Base-by-base conservation (phyloP, 2,888 invertebrate species). In the Chrysolina oricalcia region DNA sequence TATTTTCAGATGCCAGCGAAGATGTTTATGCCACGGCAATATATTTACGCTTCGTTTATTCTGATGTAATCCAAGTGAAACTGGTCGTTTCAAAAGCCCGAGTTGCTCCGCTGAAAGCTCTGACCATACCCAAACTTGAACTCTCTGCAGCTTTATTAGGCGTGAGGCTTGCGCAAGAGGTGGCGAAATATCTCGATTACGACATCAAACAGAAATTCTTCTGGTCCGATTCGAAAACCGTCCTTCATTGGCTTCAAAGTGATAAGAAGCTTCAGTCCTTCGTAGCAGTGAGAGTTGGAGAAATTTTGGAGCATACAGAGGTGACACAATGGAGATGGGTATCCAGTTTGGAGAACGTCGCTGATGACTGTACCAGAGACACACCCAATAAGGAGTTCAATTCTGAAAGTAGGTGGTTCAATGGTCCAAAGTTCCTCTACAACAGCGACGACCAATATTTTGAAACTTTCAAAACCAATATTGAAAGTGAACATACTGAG, bases 251-350 rank as follows among this genome's bases (percentile, higher is more conserved):
- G 48, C 13, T 48, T 48, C 13, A 5, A 48, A 48, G 4, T 0
- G 13, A n/a, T 6, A 48, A 63, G 27, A 63, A 63, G 9, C 35
- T 63, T 13, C 62, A 10, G 9, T 27, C 11, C 3, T 40, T 2
- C 40, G 15, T 63, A 9, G 23, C 40, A 17, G 2, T 11, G 8
- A 1, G 64, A 64, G 40, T n/a, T n/a, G n/a, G n/a, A n/a, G n/a
- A n/a, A n/a, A n/a, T n/a, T n/a, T n/a, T n/a, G n/a, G n/a, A n/a
- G n/a, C n/a, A n/a, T n/a, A n/a, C n/a, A n/a, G n/a, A n/a, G n/a
- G n/a, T n/a, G n/a, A n/a, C n/a, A n/a, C n/a, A n/a, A 41, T 64
- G 64, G 59, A 17, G 27, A 27, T 59, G 1, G 41, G 19, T 64
- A 35, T n/a, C 41, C 13, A 64, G 50, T 50, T 50, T 10, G 17